Conservation (phyloP, 2,113 vertebrate genomes). For the Podarcis raffonei region DNA sequence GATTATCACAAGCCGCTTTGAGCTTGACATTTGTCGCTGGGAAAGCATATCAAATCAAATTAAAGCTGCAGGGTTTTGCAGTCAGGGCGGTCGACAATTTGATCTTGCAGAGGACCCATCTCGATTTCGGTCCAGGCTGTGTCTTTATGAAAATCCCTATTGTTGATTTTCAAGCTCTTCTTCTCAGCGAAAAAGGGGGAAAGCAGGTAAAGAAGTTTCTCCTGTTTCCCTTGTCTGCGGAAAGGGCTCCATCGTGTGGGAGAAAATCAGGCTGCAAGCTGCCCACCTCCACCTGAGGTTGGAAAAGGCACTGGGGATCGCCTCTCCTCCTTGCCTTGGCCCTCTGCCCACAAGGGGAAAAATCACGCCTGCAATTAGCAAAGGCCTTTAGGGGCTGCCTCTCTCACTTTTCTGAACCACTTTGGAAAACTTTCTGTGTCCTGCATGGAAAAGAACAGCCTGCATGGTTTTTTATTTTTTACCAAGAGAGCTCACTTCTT, state of each 20-base stretch:
- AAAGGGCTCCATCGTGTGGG: neutral
- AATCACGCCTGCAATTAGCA: neutral
- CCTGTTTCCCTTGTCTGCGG: neutral
- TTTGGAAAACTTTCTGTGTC: no score
- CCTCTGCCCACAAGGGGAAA: no score
- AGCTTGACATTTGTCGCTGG: no score
- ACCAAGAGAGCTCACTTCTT: neutral
- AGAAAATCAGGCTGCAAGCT: neutral
- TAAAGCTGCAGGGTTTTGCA: no score
- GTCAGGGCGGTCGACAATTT: no score
- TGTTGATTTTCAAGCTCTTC: neutral
- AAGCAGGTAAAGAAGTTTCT: no score
- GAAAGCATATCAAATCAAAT: no score
- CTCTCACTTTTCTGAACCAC: no score
- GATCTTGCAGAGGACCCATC: no score
- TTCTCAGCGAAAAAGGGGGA: neutral
- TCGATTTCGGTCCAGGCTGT: neutral
- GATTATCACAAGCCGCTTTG: no score
- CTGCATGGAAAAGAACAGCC: no score
- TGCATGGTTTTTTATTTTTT: no score
- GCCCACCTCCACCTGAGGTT: neutral
- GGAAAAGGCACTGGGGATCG: accelerated
- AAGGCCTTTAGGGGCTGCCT: neutral
- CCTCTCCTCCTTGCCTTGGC: neutral
- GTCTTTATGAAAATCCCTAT: neutral